These are phyloP conservation scores for Lathronympha strigana DNA, from an alignment of 2,888 invertebrate species.

Conservation along the genomic window DNA sequence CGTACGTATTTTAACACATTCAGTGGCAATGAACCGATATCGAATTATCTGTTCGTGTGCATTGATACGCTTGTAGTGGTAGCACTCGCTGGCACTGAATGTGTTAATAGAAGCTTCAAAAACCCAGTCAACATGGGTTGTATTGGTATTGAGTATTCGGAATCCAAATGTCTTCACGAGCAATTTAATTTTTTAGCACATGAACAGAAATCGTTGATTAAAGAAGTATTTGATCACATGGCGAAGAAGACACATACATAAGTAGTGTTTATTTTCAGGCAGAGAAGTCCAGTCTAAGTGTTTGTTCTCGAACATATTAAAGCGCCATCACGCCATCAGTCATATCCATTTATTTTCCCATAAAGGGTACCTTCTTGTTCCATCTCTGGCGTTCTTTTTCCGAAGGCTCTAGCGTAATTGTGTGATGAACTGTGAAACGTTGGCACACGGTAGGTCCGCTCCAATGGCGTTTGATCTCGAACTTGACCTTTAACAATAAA, in stretches of 20 bases:
- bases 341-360: not conserved
- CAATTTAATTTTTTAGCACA: no score
- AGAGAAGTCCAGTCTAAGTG: not conserved
- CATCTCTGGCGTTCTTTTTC: not conserved
- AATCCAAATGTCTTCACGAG: no score
- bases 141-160: not conserved
- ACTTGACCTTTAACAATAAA: constrained; percentile 8
- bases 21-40: no score
- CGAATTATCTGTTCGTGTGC: no score
- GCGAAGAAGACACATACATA: no score
- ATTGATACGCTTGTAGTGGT: no score
- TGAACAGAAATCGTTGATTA: no score
- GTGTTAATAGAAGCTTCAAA: not conserved
- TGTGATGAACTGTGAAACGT: not conserved
- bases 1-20: not conserved
- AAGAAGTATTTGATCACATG: no score
- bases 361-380: constrained; percentile 16
- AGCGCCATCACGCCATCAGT: not conserved
- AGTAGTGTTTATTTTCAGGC: no score
- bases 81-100: no score
- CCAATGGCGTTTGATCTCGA: constrained; percentile 1
- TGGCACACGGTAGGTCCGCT: constrained; percentile 10
- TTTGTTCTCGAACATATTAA: not conserved
- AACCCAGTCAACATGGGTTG: not conserved
- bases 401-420: not conserved